Conservation (phyloP, 2,888 invertebrate genomes). For the Brachypterus glaber region DNA sequence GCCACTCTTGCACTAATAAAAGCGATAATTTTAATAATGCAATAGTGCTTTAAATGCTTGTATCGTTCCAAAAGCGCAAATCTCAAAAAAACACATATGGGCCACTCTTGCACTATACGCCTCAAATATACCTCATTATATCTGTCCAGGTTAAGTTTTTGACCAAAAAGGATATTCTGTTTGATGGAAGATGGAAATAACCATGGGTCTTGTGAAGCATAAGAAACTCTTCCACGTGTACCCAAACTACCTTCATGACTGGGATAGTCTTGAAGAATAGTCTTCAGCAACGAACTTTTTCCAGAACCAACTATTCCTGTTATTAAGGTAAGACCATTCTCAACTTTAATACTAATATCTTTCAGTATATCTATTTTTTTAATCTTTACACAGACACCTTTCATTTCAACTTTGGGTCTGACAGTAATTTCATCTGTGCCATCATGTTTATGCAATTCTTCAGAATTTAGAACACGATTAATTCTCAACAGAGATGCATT, state of each 20-base stretch:
- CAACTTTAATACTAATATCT: constrained; percentile 39
- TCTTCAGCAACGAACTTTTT: constrained; percentile 44
- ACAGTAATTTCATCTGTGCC: constrained; percentile 16
- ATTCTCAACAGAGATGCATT: constrained; percentile 62
- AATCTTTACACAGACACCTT: constrained; percentile 23
- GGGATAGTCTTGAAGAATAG: constrained; percentile 39
- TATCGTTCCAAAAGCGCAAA: too few species aligned
- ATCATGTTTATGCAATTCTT: constrained; percentile 30
- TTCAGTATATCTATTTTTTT: constrained; percentile 33
- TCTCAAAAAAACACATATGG: too few species aligned
- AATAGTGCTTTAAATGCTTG: too few species aligned
- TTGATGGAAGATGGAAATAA: constrained; percentile 49
- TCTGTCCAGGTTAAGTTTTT: constrained; percentile 45
- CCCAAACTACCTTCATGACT: constrained; percentile 34
- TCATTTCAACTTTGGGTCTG: constrained; percentile 23
- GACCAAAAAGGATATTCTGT: constrained; percentile 71
- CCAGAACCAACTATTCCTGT: constrained; percentile 63
- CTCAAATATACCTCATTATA: constrained; percentile 51
- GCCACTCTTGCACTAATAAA: too few species aligned
- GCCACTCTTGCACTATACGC: too few species aligned
- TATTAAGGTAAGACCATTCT: constrained; percentile 42
- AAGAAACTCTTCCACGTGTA: constrained; percentile 46
- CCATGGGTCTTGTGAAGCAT: constrained; percentile 57
- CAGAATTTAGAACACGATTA: constrained; percentile 44
- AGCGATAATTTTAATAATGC: too few species aligned